Conservation (phyloP, 2,797 vertebrate species). For the Pseudomugil tenellus region DNA sequence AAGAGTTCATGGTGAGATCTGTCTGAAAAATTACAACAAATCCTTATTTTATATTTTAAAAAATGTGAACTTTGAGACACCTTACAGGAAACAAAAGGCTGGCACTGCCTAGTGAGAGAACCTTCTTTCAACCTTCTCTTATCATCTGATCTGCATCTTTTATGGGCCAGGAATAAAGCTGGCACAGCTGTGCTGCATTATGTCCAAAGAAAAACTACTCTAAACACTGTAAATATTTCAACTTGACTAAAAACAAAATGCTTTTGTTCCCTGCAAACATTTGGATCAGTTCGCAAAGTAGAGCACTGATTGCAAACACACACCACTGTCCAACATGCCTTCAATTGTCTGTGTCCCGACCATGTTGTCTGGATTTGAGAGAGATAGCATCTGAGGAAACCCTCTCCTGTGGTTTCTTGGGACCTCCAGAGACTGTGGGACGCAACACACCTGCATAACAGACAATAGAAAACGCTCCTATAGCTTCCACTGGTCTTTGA, state of each 20-base stretch:
- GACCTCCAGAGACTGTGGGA: slow-evolving; percentile 58
- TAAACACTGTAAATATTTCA: slow-evolving; percentile 44
- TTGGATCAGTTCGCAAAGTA: slow-evolving; percentile 34
- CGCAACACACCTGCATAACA: slow-evolving; percentile 79
- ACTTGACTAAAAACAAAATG: slow-evolving; percentile 32
- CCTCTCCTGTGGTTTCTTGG: slow-evolving; percentile 49
- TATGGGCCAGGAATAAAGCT: slow-evolving; percentile 32
- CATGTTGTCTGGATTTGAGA: slow-evolving; percentile 60
- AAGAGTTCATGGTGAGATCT: neutral
- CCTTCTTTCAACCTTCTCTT: too few relatives aligned
- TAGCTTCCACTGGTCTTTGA: slow-evolving; percentile 76
- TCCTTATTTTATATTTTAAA: neutral
- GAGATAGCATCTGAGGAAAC: slow-evolving; percentile 77
- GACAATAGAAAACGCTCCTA: slow-evolving; percentile 71
- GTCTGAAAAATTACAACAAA: neutral
- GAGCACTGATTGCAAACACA: slow-evolving; percentile 52
- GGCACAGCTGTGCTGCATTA: slow-evolving; percentile 48
- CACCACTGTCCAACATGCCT: slow-evolving; percentile 56
- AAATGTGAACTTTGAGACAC: neutral
- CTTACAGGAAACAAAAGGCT: neutral
- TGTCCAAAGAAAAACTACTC: slow-evolving; percentile 17
- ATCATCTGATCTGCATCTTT: slow-evolving; percentile 46
- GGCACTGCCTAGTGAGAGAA: neutral
- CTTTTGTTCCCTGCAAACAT: slow-evolving; percentile 40
- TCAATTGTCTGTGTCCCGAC: slow-evolving; percentile 60